Base-by-base conservation (phyloP, 2,888 invertebrate genomes). In the Tenthredo amoena region DNA sequence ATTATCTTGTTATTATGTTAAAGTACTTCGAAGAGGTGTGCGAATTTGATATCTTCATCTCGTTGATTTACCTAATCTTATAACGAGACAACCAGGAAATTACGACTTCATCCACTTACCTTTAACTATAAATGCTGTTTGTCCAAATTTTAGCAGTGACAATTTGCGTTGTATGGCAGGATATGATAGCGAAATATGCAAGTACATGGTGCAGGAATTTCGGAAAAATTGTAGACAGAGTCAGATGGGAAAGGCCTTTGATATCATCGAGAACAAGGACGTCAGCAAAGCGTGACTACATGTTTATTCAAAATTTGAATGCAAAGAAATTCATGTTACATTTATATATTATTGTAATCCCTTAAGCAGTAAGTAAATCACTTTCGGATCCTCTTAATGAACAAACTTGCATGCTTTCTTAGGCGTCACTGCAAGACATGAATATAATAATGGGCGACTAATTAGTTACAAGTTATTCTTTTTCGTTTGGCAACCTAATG, bases 241-340 rank as follows among this genome's bases (percentile, higher is more conserved):
- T 74, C 43, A 21, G 21, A 37, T 34, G 71, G 71, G 15, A 37
- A 71, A 71, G 37, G 71, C n/a, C 10, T 71, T 71, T 15, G 37
- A 37, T 9, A 34, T 71, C 18, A 71, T 10, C 10, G 43, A 40
- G 10, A 7, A 15, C 72, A 15, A 26, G 43, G 43, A 21, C 12
- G 43, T 74, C 43, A 43, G 21, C 21, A 31, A 74, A 74, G 72
- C 72, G n/a, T 74, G 43, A 26, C 21, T 74, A 74, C 5, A 21
- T 74, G 37, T 74, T 74, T 74, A 74, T 74, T 74, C 1, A n/a
- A 21, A 43, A n/a, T 43, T 74, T 21, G 0, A 43, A 21, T 40
- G 72, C 72, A 34, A 62, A 18, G 15, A 34, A 68, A 34, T 31
- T 34, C 34, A 68, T 15, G 18, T 34, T 34, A 62, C 12, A 10